Evolutionary conservation across 2,888 invertebrate species (phyloP), one percentile per base, ranked within the genome.

Genomic region (Elaeidobius kamerunicus): DNA sequence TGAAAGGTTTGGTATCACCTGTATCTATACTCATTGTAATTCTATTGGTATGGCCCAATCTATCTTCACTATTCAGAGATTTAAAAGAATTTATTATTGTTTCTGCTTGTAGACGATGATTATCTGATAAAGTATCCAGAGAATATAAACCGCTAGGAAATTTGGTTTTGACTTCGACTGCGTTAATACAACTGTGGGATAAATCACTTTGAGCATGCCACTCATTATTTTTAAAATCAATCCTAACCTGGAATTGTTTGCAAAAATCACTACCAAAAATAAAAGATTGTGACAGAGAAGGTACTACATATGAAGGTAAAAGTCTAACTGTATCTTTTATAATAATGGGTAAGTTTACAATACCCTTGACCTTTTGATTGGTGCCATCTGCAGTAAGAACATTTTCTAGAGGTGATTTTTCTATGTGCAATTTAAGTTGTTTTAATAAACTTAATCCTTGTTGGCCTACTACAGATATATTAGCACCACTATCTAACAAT

Each of bases 231-330:
- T n/a, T 12, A 7, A 34, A 34, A 14, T 34, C 34, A 7, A 34
- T 34, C 4, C n/a, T 34, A 14, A 34, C 14, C n/a, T 12, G n/a
- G n/a, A 7, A 34, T n/a, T 34, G 4, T 14, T 34, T 34, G 5
- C 12, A n/a, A 34, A 34, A 34, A 12, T 34, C 34, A 34, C 4
- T 12, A 12, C 34, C 34, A 34, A 34, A 34, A 34, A n/a, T 34
- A 34, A 34, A 34, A 34, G 5, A n/a, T 5, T 34, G 34, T 34
- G 34, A 4, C 4, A 34, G 14, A 4, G 34, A 12, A 12, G 34
- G 34, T 12, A 34, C 34, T 34, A 34, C 34, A 12, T 12, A 7
- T 7, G 5, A 34, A 34, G 34, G n/a, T 5, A 34, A 12, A 14
- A 34, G 12, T n/a, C n/a, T 4, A 4, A 14, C 14, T 14, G 14